phyloP scores from a whole-genome alignment of 2,113 vertebrate species.

The Nothocercus nigrocapillus region DNA sequence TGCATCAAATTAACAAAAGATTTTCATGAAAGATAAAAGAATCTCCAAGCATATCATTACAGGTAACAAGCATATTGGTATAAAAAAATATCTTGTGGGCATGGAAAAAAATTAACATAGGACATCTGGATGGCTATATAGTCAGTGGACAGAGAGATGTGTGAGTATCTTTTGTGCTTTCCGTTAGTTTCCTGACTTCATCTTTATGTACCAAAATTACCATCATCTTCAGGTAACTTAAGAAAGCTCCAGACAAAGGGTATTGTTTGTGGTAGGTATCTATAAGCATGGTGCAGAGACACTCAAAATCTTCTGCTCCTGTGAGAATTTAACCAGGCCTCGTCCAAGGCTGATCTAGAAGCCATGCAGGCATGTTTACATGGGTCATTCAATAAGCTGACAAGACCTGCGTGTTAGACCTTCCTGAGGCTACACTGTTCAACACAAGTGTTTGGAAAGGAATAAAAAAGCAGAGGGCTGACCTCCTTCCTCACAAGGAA shows the following conservation, averaged over 20 bases:
- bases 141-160: neutral
- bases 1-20: neutral
- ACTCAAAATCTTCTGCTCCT: neutral
- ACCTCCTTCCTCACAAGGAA: too few relatives aligned
- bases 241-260: neutral
- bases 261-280: too few relatives aligned
- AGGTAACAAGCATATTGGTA: neutral
- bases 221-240: neutral
- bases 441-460: too few relatives aligned
- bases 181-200: neutral
- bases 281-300: neutral
- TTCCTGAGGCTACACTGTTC: neutral
- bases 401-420: neutral
- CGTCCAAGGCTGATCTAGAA: neutral
- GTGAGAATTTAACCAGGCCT: neutral
- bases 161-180: neutral
- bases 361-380: neutral
- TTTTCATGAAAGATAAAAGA: neutral
- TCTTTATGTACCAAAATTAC: neutral
- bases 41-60: neutral
- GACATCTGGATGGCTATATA: neutral
- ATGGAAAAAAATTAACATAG: neutral
- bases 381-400: neutral
- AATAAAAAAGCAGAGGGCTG: too few relatives aligned
- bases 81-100: neutral